Percentiles rank a stretch among this genome's conserved stretches.
phyloP scores from a whole-genome alignment of 2,888 invertebrate species.

The Melanostoma scalare region DNA sequence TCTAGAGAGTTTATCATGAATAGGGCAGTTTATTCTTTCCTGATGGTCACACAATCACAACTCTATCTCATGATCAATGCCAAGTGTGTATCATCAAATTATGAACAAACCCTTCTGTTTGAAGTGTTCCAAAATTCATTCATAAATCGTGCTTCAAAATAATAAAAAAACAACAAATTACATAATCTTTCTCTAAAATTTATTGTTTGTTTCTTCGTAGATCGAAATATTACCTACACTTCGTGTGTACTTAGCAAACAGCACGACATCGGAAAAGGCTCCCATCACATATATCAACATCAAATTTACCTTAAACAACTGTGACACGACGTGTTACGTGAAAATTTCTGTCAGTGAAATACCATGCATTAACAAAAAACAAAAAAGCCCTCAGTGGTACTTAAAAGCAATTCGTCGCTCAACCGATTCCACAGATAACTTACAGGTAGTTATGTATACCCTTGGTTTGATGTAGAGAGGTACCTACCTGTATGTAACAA shows the following conservation, averaged over 20 bases:
- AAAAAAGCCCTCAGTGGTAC: conserved; percentile 62
- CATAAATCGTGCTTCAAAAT: conserved; percentile 31
- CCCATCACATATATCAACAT: conserved; percentile 56
- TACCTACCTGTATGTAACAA: conserved; percentile 14
- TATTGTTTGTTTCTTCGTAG: conserved; percentile 50
- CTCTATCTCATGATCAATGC: no score
- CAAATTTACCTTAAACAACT: conserved; percentile 57
- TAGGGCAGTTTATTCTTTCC: no score
- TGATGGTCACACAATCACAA: no score
- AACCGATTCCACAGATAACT: conserved; percentile 55
- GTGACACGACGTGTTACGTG: conserved; percentile 64
- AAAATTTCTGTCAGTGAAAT: conserved; percentile 41
- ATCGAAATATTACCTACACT: conserved; percentile 28
- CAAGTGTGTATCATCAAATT: no score
- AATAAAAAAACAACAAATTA: conserved; percentile 1
- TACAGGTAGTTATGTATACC: conserved; percentile 50
- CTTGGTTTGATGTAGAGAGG: not conserved
- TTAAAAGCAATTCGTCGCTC: conserved; percentile 63
- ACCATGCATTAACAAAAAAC: conserved; percentile 5
- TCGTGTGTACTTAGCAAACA: conserved; percentile 59
- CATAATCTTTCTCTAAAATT: conserved; percentile 60
- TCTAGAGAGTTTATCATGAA: no score
- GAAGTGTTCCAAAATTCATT: conserved; percentile 29
- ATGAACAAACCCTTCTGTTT: not conserved
- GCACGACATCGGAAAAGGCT: conserved; percentile 54